phyloP scores from a whole-genome alignment of 2,113 vertebrate species.

The Zootoca vivipara region DNA sequence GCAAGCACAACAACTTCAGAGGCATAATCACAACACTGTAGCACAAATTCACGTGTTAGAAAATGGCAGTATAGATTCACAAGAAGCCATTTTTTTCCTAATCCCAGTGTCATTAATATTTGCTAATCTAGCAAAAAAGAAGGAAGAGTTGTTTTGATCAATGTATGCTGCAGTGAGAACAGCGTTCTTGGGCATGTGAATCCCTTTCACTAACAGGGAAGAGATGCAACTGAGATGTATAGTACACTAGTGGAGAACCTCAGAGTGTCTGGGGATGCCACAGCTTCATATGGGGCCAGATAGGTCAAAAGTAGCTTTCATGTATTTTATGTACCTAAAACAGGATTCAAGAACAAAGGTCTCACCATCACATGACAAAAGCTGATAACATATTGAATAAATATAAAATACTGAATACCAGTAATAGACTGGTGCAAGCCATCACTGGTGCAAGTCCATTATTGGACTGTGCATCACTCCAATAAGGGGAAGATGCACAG shows the following conservation, averaged over 20 bases:
- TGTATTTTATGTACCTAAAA: too few relatives aligned
- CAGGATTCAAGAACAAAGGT: neutral
- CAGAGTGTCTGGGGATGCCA: neutral
- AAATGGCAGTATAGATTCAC: constrained; percentile 8
- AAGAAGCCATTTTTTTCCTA: constrained; percentile 49
- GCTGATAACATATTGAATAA: neutral
- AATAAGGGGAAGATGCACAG: neutral
- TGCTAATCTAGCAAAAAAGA: constrained; percentile 10
- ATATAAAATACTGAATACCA: neutral
- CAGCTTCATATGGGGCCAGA: neutral
- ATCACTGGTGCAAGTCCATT: too few relatives aligned
- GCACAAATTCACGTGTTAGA: neutral
- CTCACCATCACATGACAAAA: neutral
- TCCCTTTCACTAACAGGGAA: neutral
- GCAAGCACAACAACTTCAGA: neutral
- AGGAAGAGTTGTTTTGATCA: neutral
- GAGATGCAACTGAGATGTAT: neutral
- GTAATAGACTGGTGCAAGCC: neutral
- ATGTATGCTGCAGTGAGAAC: neutral
- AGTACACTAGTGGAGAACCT: neutral
- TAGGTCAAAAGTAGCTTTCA: neutral
- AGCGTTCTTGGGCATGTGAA: neutral
- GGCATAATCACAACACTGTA: neutral
- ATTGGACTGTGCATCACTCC: too few relatives aligned
- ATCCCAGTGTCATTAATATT: constrained; percentile 9